Base-by-base conservation (phyloP, 2,888 invertebrate genomes). In the Apodemia hepburni region DNA sequence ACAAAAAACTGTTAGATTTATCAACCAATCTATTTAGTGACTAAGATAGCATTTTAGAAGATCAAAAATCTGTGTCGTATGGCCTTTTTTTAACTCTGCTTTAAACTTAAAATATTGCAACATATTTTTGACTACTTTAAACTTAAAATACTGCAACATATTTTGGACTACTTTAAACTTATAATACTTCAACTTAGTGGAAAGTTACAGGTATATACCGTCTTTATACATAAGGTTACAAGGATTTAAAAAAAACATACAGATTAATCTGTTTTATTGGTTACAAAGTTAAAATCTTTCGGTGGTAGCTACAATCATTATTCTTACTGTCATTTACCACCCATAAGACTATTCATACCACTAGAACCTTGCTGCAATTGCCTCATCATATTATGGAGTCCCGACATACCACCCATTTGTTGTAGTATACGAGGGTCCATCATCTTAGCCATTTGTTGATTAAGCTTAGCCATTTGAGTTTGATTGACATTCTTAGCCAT, bases 371-470 rank as follows among this genome's bases (percentile, higher is more conserved):
- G 94, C 69, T 94, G 94, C 70, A 98, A 89, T 80, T 98, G 99
- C 74, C 97, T 93, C 99, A 99, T 99, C 97, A 99, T 99, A 79
- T 96, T 98, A 81, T 99, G 98, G 27, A 99, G 92, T 0, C 99
- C 99, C 22, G 96, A 94, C 95, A 99, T 98, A 29, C 99, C 99
- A 72, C 99, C 98, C 98, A 95, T 95, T 77, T 99, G 99, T 76
- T 99, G 98, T 60, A 99, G 92, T 70, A 99, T 98, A 65, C 98
- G 93, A 0, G 99, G 99, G 89, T 99, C 99, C 96, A 99, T 99
- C 98, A 99, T 99, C 86, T 98, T 98, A 7, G 99, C 99, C 98
- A 99, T 99, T 92, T 99, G 99, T 85, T 99, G 98, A 87, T 99
- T 99, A 11, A 99, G 93, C 87, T 99, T 99, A 0, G 98, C 97